A percentile compares a stretch with the other conserved stretches of the same genome.
phyloP scores from a whole-genome alignment of 2,113 vertebrate species.

The Hystrix brachyura region DNA sequence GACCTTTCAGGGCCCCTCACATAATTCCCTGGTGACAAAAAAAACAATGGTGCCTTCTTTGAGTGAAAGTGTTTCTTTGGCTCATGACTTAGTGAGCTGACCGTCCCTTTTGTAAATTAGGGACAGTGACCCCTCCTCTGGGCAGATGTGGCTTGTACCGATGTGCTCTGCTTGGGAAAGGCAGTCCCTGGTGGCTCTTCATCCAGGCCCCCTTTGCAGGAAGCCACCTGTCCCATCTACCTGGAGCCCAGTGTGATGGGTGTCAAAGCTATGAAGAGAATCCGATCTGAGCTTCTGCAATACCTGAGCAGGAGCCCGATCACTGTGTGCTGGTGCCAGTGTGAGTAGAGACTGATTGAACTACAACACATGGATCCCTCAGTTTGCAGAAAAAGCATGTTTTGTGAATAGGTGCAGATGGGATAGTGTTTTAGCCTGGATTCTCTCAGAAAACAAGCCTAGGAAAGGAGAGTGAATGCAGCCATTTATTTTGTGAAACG shows the following conservation, averaged over 20 bases:
- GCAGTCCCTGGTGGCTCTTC: not conserved
- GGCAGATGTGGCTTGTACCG: not conserved
- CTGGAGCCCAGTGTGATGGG: not conserved
- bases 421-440: not conserved
- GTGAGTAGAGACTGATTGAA: constrained; percentile 6
- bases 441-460: constrained; percentile 39
- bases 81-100: not conserved
- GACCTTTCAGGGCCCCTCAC: not conserved
- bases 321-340: not conserved
- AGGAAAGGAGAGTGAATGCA: not conserved
- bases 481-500: constrained; percentile 36
- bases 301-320: not conserved
- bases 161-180: not conserved
- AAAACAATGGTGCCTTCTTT: not conserved
- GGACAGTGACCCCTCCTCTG: not conserved
- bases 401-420: constrained; percentile 17
- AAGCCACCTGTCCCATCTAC: not conserved
- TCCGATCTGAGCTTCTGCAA: not conserved
- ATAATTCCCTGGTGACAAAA: constrained; percentile 35
- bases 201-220: not conserved
- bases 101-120: not conserved
- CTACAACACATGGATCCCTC: not conserved
- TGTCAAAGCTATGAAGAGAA: not conserved
- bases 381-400: not conserved
- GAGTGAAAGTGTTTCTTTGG: not conserved